phyloP scores from a whole-genome alignment of 92 coral and sea anemone genomes.

The Anthopleura xanthogrammica region DNA sequence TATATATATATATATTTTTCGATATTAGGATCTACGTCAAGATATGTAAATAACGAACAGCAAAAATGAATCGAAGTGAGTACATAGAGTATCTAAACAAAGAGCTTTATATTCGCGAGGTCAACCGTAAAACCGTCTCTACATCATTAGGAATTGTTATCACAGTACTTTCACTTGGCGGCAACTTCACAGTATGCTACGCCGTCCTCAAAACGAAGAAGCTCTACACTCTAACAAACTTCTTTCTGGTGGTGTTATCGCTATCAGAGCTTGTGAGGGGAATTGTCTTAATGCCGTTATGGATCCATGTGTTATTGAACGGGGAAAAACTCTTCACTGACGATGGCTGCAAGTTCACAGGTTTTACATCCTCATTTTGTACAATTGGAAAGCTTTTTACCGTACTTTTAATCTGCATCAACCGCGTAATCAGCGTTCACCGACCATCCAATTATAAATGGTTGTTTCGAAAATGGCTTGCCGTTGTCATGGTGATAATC shows the following conservation, averaged over 20 bases:
- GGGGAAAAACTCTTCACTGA: slow-evolving; percentile 17
- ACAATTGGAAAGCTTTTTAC: slow-evolving; percentile 14
- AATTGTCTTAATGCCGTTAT: slow-evolving; percentile 12
- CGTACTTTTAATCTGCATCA: slow-evolving; percentile 7
- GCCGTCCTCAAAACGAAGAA: slow-evolving; percentile 14
- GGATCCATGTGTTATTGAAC: slow-evolving; percentile 15
- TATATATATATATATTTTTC: not conserved
- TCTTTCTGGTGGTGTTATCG: slow-evolving; percentile 21
- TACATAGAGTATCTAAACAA: slow-evolving; percentile 10
- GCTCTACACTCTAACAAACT: slow-evolving; percentile 10
- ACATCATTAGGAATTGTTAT: slow-evolving; percentile 19
- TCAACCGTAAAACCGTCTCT: slow-evolving; percentile 10
- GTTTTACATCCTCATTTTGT: slow-evolving; percentile 4
- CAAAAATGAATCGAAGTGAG: slow-evolving; percentile 22
- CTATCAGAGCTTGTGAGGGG: slow-evolving; percentile 7
- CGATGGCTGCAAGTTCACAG: slow-evolving; percentile 14
- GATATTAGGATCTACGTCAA: not conserved
- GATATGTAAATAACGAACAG: not conserved
- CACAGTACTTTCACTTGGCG: slow-evolving; percentile 3
- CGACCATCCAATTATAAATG: slow-evolving; percentile 1
- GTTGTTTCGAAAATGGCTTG: slow-evolving; percentile 13
- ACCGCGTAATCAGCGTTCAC: slow-evolving; percentile 12
- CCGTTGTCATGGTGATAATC: slow-evolving; percentile 14
- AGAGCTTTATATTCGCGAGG: not conserved
- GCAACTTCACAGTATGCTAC: slow-evolving; percentile 26